These are phyloP conservation scores for Apodemus agrarius DNA, from an alignment of 2,797 vertebrate species.

Conservation along the genomic window DNA sequence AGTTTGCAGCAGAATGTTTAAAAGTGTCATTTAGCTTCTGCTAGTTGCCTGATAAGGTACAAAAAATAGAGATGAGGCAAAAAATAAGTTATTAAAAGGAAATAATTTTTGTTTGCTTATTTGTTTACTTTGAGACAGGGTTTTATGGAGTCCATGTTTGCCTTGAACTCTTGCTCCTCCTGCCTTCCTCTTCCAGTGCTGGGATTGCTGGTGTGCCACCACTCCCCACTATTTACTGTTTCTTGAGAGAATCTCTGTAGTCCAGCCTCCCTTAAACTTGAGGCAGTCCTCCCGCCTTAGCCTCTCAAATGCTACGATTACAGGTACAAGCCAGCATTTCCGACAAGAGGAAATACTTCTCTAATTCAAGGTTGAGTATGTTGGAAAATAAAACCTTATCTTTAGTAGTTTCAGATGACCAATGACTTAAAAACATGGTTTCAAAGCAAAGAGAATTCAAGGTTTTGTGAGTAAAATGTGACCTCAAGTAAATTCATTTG, in stretches of 20 bases:
- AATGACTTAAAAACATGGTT: conserved; percentile 59
- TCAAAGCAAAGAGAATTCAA: conserved; percentile 59
- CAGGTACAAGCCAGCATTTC: too few species aligned
- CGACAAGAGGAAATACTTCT: conserved; percentile 28
- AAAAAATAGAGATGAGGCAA: conserved; percentile 22
- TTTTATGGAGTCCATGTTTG: background rate
- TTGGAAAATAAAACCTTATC: conserved; percentile 50
- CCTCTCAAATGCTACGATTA: background rate
- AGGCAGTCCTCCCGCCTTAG: background rate
- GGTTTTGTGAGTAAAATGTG: conserved; percentile 32
- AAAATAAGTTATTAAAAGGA: conserved; percentile 8
- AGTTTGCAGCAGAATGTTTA: conserved; percentile 50
- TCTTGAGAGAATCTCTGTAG: background rate
- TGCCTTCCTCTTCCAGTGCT: background rate
- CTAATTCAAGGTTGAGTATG: background rate
- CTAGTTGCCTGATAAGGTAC: background rate
- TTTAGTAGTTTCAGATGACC: background rate
- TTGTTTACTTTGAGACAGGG: background rate
- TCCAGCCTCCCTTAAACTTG: background rate
- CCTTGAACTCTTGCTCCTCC: background rate
- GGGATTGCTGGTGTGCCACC: background rate
- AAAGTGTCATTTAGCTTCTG: conserved; percentile 23
- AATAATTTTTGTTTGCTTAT: background rate
- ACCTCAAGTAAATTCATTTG: conserved; percentile 41
- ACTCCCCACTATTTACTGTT: background rate